Conservation (phyloP, 30 jellyfish, hydroid and myxozoan species). For the Euphysa ruthae region DNA sequence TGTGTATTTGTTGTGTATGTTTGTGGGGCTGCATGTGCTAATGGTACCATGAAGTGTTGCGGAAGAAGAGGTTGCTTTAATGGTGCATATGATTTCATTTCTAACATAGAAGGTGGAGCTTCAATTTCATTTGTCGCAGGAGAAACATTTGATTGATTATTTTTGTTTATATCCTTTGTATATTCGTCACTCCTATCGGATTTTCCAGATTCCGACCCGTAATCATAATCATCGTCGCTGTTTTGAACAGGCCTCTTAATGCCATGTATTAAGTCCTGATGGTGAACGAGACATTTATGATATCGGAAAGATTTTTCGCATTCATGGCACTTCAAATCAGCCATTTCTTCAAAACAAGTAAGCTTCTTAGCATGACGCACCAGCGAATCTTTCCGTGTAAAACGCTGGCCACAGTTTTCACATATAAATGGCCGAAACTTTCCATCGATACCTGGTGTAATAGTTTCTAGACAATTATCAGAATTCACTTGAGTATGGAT, state of each 20-base stretch:
- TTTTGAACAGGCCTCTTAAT: background rate
- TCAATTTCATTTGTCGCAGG: too few relatives aligned
- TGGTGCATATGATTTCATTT: background rate
- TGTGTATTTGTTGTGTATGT: too few relatives aligned
- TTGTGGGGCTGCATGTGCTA: too few relatives aligned
- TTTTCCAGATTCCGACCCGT: conserved; percentile 17
- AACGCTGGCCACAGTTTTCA: conserved; percentile 33
- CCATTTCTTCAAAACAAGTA: conserved; percentile 26
- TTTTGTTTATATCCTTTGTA: background rate
- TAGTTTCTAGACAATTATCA: conserved; percentile 12
- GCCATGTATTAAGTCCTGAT: conserved; percentile 38
- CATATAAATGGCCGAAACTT: conserved; percentile 39
- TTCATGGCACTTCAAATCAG: conserved; percentile 27
- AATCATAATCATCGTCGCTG: background rate
- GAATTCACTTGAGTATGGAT: too few relatives aligned
- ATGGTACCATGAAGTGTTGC: background rate
- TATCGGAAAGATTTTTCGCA: conserved; percentile 32
- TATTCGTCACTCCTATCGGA: conserved; percentile 19
- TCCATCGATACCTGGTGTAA: conserved; percentile 38
- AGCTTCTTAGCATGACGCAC: conserved; percentile 41
- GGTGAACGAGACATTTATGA: conserved; percentile 30
- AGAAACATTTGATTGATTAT: background rate
- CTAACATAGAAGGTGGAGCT: background rate
- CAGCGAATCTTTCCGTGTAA: conserved; percentile 25
- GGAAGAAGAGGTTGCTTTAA: background rate